Conservation (phyloP, 2,113 vertebrate genomes). For the Seriola rivoliana region DNA sequence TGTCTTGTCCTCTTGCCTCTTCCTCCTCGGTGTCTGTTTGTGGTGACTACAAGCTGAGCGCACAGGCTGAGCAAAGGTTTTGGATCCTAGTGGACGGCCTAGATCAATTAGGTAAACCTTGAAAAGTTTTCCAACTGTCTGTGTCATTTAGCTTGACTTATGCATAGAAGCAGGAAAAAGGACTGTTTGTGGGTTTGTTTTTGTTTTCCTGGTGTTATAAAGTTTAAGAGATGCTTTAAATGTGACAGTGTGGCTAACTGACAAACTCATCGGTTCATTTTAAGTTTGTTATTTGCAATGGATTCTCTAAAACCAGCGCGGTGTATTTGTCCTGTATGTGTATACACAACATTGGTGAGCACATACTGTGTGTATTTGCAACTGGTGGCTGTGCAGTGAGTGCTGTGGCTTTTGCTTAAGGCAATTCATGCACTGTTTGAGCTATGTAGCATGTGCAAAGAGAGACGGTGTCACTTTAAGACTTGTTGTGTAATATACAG, state of each 20-base stretch:
- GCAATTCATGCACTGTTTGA: constrained; percentile 40
- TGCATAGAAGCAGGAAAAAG: neutral
- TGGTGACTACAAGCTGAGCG: constrained; percentile 21
- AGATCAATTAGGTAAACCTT: constrained; percentile 24
- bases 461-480: constrained; percentile 24
- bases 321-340: constrained; percentile 1
- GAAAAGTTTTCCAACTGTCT: neutral
- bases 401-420: constrained; percentile 51
- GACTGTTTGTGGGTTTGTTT: neutral
- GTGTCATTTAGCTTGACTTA: neutral
- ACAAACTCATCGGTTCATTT: neutral
- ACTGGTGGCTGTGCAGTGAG: constrained; percentile 22
- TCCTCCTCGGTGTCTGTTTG: constrained; percentile 30
- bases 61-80: constrained; percentile 32
- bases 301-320: neutral
- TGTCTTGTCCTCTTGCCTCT: constrained; percentile 17
- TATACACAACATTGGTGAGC: neutral
- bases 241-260: neutral
- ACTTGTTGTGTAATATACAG: constrained; percentile 28
- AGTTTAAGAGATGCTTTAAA: neutral
- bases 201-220: neutral
- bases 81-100: constrained; percentile 16
- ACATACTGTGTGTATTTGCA: constrained; percentile 7
- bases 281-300: constrained; percentile 7
- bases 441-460: constrained; percentile 39